These are phyloP conservation scores for Drosophila vallismaia DNA, from an alignment of 2,888 invertebrate species.

Conservation along the genomic window DNA sequence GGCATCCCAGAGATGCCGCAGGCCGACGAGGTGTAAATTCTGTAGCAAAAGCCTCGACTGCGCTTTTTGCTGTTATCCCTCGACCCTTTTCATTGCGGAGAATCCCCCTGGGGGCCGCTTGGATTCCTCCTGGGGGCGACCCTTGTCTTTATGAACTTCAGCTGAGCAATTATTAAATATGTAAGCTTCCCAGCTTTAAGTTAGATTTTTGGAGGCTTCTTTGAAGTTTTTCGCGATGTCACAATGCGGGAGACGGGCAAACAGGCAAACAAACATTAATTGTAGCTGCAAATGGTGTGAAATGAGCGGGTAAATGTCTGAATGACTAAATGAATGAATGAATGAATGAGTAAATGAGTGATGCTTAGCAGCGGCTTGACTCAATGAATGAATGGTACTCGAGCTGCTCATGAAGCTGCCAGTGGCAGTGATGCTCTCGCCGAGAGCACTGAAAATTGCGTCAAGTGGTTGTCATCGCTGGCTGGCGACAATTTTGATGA, in stretches of 20 bases:
- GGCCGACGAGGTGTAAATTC: slow-evolving; percentile 62
- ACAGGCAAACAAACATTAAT: slow-evolving; percentile 72
- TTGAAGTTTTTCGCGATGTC: slow-evolving; percentile 56
- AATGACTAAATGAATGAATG: slow-evolving; percentile 46
- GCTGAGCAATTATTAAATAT: slow-evolving; percentile 71
- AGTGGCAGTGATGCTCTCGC: slow-evolving; percentile 26
- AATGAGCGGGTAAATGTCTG: slow-evolving; percentile 61
- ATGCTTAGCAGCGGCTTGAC: slow-evolving; percentile 43
- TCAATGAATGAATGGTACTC: slow-evolving; percentile 61
- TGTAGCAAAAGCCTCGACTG: slow-evolving; percentile 59
- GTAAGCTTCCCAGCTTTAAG: slow-evolving; percentile 64
- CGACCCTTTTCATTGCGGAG: slow-evolving; percentile 59
- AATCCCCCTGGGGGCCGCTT: slow-evolving; percentile 20
- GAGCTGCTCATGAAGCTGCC: slow-evolving; percentile 53
- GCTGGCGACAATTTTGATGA: slow-evolving; percentile 77
- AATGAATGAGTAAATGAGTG: slow-evolving; percentile 43
- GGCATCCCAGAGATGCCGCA: slow-evolving; percentile 55
- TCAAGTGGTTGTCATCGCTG: slow-evolving; percentile 61
- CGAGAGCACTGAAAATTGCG: slow-evolving; percentile 63
- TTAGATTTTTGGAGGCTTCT: slow-evolving; percentile 34
- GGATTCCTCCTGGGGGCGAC: slow-evolving; percentile 51
- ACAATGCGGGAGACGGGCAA: slow-evolving; percentile 52
- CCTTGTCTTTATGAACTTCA: slow-evolving; percentile 68
- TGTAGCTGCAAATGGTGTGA: slow-evolving; percentile 74
- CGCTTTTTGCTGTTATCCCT: slow-evolving; percentile 59